Conservation (phyloP, 2,797 vertebrate genomes). For the Diceros bicornis region DNA sequence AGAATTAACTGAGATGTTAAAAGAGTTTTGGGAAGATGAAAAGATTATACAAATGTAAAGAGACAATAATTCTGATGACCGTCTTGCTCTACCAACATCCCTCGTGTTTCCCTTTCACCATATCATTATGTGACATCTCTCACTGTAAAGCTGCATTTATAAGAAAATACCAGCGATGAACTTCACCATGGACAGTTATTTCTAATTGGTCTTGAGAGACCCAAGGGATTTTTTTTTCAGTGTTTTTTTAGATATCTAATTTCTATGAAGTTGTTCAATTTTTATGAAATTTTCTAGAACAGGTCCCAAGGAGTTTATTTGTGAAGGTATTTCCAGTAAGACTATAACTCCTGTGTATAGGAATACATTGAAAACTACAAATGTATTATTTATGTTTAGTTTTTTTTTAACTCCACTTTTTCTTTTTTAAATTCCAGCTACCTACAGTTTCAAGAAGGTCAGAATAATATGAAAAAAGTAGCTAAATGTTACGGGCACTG, state of each 20-base stretch:
- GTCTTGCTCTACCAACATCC: not conserved
- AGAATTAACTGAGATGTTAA: slow-evolving; percentile 65
- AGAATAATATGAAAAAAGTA: slow-evolving; percentile 50
- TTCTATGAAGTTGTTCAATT: slow-evolving; percentile 57
- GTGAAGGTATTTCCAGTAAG: slow-evolving; percentile 25
- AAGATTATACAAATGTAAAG: slow-evolving; percentile 19
- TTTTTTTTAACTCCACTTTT: not conserved
- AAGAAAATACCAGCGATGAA: not conserved
- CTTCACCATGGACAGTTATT: not conserved
- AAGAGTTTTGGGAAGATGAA: slow-evolving; percentile 65
- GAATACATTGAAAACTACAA: slow-evolving; percentile 10
- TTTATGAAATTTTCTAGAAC: slow-evolving; percentile 29
- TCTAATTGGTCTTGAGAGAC: slow-evolving; percentile 3
- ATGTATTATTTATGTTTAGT: slow-evolving; percentile 44
- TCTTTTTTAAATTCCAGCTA: slow-evolving; percentile 48
- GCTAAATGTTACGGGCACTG: slow-evolving; percentile 16
- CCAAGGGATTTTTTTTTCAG: not conserved
- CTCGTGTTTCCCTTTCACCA: not conserved
- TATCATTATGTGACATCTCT: not conserved
- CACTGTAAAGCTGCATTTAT: not conserved
- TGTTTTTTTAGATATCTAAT: not conserved
- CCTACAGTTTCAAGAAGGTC: slow-evolving; percentile 60
- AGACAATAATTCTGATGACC: slow-evolving; percentile 36
- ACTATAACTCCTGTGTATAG: not conserved
- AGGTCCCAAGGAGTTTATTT: slow-evolving; percentile 33